phyloP scores from a whole-genome alignment of 2,888 invertebrate species.

The Epirrhoe alternata region DNA sequence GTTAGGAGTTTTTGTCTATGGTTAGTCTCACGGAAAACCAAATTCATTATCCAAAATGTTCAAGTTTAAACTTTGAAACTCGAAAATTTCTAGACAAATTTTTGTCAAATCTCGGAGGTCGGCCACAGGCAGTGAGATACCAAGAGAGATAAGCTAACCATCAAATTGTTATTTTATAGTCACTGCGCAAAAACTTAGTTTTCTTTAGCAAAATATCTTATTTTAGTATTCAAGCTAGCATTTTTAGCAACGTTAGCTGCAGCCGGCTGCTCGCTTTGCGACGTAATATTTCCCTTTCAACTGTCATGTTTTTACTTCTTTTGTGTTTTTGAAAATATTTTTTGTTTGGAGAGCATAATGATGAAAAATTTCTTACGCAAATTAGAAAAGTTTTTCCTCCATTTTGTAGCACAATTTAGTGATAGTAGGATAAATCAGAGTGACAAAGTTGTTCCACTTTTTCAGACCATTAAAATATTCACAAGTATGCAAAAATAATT shows the following conservation, averaged over 20 bases:
- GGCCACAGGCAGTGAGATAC: constrained; percentile 6
- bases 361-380: not conserved
- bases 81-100: not conserved
- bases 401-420: not conserved
- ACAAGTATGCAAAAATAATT: not conserved
- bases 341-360: not conserved
- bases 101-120: not conserved
- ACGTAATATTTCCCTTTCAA: constrained; percentile 6
- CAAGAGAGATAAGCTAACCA: constrained; percentile 12
- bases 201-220: constrained; percentile 33
- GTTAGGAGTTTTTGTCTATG: not conserved
- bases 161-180: constrained; percentile 31
- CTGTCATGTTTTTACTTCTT: constrained; percentile 2
- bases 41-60: not conserved
- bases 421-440: not conserved
- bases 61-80: not conserved
- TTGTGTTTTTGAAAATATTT: not conserved
- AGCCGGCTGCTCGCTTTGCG: constrained; percentile 4
- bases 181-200: constrained; percentile 32
- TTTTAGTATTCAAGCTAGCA: constrained; percentile 5
- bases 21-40: not conserved
- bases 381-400: not conserved
- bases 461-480: not conserved
- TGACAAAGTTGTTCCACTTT: not conserved
- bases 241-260: constrained; percentile 3